Evolutionary conservation across 2,797 vertebrate genomes (phyloP).

Genomic region (Pempheris klunzingeri): DNA sequence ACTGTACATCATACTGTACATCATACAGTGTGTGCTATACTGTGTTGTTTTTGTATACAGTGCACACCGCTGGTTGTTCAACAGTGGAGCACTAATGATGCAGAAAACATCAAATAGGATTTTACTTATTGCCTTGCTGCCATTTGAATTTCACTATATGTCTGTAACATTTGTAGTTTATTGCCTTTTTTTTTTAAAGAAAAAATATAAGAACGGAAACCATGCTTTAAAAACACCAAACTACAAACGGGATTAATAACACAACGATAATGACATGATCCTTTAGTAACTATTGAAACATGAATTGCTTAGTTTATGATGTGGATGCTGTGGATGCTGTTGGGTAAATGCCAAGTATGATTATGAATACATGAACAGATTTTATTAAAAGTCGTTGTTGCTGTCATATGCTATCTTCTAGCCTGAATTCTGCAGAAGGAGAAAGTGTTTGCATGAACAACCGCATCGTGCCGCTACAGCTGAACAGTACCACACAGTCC

Average conservation of each 20-base stretch:
- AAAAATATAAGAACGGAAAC: background rate
- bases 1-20: background rate
- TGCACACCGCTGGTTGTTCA: background rate
- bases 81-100: background rate
- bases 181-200: no score
- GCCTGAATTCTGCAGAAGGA: slow-evolving; percentile 4
- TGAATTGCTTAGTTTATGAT: no score
- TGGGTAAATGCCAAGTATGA: background rate
- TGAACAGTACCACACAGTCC: slow-evolving; percentile 20
- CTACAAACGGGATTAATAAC: background rate
- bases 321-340: background rate
- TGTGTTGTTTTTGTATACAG: background rate
- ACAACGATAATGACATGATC: background rate
- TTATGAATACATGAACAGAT: background rate
- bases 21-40: background rate
- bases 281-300: no score
- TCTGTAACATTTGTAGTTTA: background rate
- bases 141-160: no score
- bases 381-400: background rate
- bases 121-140: background rate
- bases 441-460: slow-evolving; percentile 32
- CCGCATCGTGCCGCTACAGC: slow-evolving; percentile 75
- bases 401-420: background rate
- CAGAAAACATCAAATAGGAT: background rate
- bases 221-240: background rate